Evolutionary conservation across 2,888 invertebrate species (phyloP), one percentile per base, ranked within the genome.

Genomic region (Carpatolechia fugitivella): DNA sequence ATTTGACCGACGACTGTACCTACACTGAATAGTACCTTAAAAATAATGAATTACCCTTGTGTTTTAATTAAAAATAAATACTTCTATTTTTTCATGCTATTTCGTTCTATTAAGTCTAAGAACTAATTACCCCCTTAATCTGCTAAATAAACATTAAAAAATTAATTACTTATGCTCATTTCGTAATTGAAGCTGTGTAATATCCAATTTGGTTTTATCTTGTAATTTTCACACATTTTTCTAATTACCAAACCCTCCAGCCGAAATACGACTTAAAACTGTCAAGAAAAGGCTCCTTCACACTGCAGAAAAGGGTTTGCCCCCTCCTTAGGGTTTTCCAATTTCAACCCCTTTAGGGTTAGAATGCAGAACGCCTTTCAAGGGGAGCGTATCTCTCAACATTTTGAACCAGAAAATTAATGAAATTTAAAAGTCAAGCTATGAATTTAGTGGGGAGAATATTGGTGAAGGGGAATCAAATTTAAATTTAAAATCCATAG

Each of bases 321-420:
- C 46, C 46, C 46, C 44, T 41, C 20, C 1, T 20, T 8, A 46
- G 46, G 46, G 24, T 46, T 46, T 46, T 14, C 46, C 46, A 30
- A 46, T 29, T 29, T 14, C 24, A 20, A 18, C 18, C 46, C 46
- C 29, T 24, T 29, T 3, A 20, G 46, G 24, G 46, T n/a, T 10
- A 8, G n/a, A 46, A 24, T 14, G 13, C n/a, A 29, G 29, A 46
- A 35, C 20, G 40, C 40, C 18, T 18, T 18, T 11, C 6, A 20
- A 20, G 11, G 40, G 40, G 40, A 18, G 40, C 18, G 18, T 16
- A 11, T 41, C 40, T 41, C 11, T 18, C 18, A 18, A 41, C 40
- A 41, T 41, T 41, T 41, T 41, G 40, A 41, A 41, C 40, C 18
- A 18, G 40, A 41, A 41, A 41, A 41, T 41, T 41, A 41, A 41